phyloP scores from a whole-genome alignment of 2,888 invertebrate genomes.

The Perizoma flavofasciatum region DNA sequence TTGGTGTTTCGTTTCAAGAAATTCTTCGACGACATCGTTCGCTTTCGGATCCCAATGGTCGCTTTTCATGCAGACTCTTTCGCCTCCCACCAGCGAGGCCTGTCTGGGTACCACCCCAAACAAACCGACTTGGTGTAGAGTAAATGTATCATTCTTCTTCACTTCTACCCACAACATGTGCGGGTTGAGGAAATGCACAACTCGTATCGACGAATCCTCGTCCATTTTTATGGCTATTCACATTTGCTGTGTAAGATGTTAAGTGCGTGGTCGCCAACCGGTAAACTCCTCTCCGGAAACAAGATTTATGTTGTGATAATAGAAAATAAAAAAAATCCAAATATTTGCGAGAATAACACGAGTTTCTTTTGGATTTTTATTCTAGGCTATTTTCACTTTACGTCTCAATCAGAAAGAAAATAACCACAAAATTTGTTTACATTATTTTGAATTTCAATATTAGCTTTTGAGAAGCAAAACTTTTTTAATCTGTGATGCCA shows the following conservation, averaged over 20 bases:
- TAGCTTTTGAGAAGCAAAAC: no score
- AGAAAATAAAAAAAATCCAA: no score
- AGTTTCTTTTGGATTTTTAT: no score
- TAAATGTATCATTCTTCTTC: slow-evolving; percentile 9
- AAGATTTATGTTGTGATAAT: no score
- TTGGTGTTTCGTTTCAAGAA: slow-evolving; percentile 15
- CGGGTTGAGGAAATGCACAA: slow-evolving; percentile 18
- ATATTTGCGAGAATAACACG: no score
- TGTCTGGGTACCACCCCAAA: slow-evolving; percentile 20
- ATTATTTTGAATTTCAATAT: no score
- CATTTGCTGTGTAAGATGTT: background rate
- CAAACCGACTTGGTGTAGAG: slow-evolving; percentile 20
- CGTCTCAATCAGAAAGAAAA: no score
- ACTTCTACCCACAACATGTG: slow-evolving; percentile 27
- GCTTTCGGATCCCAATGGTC: slow-evolving; percentile 16
- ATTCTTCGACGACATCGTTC: slow-evolving; percentile 19
- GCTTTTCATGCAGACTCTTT: slow-evolving; percentile 17
- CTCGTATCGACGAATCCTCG: slow-evolving; percentile 15
- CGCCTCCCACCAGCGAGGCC: slow-evolving; percentile 14
- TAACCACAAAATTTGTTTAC: no score
- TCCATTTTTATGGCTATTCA: slow-evolving; percentile 17
- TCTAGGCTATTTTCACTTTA: no score
- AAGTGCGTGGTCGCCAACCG: background rate
- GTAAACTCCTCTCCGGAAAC: no score
- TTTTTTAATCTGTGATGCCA: no score